These are phyloP conservation scores for Sebastiscus tertius DNA, from an alignment of 2,797 vertebrate genomes.

Conservation along the genomic window DNA sequence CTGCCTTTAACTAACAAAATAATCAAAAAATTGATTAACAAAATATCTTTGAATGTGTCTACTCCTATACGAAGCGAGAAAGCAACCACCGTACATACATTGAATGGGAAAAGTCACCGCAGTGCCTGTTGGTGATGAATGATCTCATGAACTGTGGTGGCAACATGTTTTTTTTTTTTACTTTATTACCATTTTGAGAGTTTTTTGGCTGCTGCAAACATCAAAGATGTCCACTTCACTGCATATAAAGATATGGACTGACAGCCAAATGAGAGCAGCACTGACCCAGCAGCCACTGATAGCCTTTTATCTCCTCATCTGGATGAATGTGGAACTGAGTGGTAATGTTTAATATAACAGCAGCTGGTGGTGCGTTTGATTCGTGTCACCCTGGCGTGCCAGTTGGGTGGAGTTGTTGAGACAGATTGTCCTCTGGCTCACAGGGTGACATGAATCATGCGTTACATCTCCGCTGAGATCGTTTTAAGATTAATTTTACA, in stretches of 20 bases:
- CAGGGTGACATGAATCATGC: neutral
- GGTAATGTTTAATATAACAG: neutral
- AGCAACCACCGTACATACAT: neutral
- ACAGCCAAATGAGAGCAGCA: neutral
- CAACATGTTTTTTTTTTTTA: neutral
- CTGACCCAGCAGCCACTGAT: neutral
- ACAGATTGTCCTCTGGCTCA: neutral
- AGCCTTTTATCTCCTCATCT: neutral
- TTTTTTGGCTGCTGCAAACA: neutral
- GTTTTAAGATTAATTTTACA: slow-evolving; percentile 22
- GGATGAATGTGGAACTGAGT: slow-evolving; percentile 27
- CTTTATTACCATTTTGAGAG: neutral
- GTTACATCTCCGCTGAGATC: neutral
- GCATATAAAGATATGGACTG: neutral
- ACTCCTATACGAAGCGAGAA: neutral
- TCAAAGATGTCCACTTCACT: neutral
- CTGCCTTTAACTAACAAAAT: neutral
- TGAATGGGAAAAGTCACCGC: neutral
- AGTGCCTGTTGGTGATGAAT: neutral
- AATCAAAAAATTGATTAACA: neutral
- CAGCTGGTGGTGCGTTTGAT: neutral
- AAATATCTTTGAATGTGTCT: neutral
- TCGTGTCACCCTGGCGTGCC: neutral
- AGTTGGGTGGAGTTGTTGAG: neutral
- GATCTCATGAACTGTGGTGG: neutral